Base-by-base conservation (phyloP, 1,140 invertebrate genomes). In the Cotesia chilonis region DNA sequence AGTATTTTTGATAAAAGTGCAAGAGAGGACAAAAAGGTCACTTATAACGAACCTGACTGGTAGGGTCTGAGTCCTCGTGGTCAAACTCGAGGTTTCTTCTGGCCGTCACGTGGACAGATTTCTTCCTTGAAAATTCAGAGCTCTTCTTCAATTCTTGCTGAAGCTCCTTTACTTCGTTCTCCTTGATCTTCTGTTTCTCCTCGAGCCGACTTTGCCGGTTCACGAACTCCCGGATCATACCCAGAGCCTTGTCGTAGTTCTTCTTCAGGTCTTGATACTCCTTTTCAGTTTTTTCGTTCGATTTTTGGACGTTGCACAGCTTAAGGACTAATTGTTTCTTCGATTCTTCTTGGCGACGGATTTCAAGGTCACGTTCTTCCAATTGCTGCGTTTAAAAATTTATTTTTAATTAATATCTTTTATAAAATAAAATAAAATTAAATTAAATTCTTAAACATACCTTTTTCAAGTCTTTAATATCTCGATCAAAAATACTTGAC, bases 151-250 rank as follows among this genome's bases (percentile, higher is more conserved):
- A 65, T 70, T 88, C 82, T 0, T 71, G 68, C 35, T 81, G 77
- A 7, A 85, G 17, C 14, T 84, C 80, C 35, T 64, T 60, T 9
- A 83, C 80, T 47, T 73, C 79, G 41, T 76, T 72, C 54, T 88
- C 85, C 59, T 86, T 87, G 38, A 81, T 83, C 3, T 79, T 72
- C 3, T 80, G 66, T 52, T 80, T 81, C 7, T 73, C 72, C 35
- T 82, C 81, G 12, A 84, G 65, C 4, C 80, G 76, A 6, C 82
- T 71, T 36, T 85, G 80, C 0, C 82, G 78, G 20, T 80, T 76
- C 74, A 87, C 79, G n/a, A 87, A 82, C 4, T 83, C 82, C 73
- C 87, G 84, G 54, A 88, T 86, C 28, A 81, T 81, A 64, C 80
- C 81, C 10, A 85, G 76, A 0, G 85, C 85, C 36, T 83, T 85